Evolutionary conservation across 2,888 invertebrate genomes (phyloP).

Genomic region (Ischnus inquisitorius): DNA sequence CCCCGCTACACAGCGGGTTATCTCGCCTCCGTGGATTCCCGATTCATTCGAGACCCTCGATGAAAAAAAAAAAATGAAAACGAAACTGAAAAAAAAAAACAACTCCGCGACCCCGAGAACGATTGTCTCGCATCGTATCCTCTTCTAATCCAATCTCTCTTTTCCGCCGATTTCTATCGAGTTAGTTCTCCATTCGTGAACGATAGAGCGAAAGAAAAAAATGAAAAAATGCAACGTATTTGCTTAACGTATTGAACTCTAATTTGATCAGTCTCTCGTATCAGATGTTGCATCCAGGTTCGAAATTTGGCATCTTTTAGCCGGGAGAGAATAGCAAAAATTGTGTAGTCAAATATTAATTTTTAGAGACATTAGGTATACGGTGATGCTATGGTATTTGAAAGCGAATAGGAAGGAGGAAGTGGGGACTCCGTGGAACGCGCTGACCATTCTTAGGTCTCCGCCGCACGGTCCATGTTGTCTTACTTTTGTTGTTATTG

Average conservation of each 20-base stretch:
- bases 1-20: constrained; percentile 60
- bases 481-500: constrained; percentile 35
- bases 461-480: not conserved
- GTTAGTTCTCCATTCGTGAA: not conserved
- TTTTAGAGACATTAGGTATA: not conserved
- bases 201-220: not conserved
- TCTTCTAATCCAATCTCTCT: not conserved
- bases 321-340: not conserved
- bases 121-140: not conserved
- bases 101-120: constrained; percentile 12
- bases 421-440: not conserved
- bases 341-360: not conserved
- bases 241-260: too few species aligned
- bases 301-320: too few species aligned
- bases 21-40: constrained; percentile 42
- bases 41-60: constrained; percentile 45
- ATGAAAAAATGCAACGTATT: too few species aligned
- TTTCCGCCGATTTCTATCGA: not conserved
- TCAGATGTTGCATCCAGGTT: too few species aligned
- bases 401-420: not conserved
- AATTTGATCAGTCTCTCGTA: too few species aligned
- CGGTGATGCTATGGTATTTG: not conserved
- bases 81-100: constrained; percentile 7
- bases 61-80: constrained; percentile 26
- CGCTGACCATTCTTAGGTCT: not conserved